Conservation (phyloP, 2,113 vertebrate genomes). For the Neogale vison region DNA sequence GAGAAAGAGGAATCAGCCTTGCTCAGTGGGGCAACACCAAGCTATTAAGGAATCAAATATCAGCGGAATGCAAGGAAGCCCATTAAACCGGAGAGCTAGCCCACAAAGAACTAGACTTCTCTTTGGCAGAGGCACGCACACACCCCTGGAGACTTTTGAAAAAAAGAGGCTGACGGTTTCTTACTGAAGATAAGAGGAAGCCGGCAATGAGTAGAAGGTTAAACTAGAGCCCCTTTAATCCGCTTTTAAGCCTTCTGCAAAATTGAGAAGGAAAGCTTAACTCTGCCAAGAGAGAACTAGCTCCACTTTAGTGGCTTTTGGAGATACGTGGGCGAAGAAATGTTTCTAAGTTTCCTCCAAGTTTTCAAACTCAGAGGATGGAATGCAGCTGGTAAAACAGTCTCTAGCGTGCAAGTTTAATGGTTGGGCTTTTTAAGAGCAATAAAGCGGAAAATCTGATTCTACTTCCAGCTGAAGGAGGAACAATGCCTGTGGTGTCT, state of each 20-base stretch:
- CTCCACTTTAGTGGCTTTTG: not conserved
- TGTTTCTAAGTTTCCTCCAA: not conserved
- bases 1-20: not conserved
- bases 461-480: not conserved
- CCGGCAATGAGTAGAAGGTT: not conserved
- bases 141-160: not conserved
- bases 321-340: not conserved
- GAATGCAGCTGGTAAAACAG: not conserved
- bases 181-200: not conserved
- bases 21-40: not conserved
- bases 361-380: not conserved
- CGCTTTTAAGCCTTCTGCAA: not conserved
- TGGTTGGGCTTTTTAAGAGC: not conserved
- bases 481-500: not conserved
- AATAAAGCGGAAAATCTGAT: not conserved
- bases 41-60: not conserved
- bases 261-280: not conserved
- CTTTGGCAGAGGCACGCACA: not conserved
- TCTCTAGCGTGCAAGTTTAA: not conserved
- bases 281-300: not conserved
- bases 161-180: conserved; percentile 15
- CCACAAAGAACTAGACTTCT: not conserved
- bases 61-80: not conserved
- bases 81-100: not conserved
- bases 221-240: not conserved